Conservation (phyloP, 1,140 invertebrate species). For the Ruditapes philippinarum region DNA sequence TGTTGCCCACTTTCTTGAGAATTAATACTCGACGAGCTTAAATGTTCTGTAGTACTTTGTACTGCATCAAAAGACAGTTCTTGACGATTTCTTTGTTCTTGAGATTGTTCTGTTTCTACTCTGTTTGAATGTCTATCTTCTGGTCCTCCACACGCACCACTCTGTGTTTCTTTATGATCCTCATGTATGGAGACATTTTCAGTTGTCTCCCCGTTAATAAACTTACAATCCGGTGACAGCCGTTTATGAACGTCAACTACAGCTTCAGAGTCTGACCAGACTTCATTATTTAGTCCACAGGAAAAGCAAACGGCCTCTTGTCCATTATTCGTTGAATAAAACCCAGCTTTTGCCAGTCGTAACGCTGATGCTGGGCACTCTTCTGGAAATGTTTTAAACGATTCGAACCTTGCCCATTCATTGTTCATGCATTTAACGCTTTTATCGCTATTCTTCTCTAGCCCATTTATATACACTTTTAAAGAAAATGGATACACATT, state of each 20-base stretch:
- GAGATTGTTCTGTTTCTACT: too few relatives aligned
- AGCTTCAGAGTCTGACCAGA: background rate
- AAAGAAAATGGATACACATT: background rate
- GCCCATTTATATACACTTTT: background rate
- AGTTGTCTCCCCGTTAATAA: background rate
- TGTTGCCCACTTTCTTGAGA: background rate
- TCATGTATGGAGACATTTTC: background rate
- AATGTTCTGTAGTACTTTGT: background rate
- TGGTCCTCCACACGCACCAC: background rate
- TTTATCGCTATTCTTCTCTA: background rate
- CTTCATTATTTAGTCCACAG: background rate
- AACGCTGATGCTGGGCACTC: background rate
- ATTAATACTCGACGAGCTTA: background rate
- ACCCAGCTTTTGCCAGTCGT: constrained; percentile 5
- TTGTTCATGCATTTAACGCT: constrained; percentile 86
- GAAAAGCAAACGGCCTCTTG: constrained; percentile 2
- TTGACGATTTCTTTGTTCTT: background rate
- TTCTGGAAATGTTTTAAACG: background rate
- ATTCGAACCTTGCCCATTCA: constrained; percentile 23
- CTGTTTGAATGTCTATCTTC: background rate
- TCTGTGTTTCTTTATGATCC: background rate
- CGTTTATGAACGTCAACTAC: background rate
- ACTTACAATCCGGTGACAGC: constrained; percentile 2
- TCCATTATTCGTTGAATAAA: background rate
- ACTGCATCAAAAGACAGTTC: background rate